These are phyloP conservation scores for Chrysogorgia sp. DNA, from an alignment of 92 coral and sea anemone genomes.

Conservation along the genomic window DNA sequence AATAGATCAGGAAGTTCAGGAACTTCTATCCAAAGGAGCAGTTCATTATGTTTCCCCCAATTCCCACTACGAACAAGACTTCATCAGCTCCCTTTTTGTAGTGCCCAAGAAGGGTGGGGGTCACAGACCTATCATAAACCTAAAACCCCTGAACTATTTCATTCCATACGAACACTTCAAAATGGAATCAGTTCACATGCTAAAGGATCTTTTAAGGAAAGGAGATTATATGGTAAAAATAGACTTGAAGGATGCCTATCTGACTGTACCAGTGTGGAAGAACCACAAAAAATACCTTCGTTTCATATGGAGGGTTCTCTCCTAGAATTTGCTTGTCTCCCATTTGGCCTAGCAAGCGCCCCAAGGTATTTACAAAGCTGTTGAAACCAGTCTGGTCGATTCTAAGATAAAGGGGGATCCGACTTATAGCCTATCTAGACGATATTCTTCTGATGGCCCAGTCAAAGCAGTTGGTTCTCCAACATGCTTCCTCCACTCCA, in stretches of 20 bases:
- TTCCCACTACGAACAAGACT: too few relatives aligned
- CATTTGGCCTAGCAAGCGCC: not conserved
- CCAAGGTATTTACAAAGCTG: conserved; percentile 11
- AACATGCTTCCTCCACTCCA: not conserved
- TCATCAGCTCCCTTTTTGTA: conserved; percentile 2
- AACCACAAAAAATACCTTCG: conserved; percentile 1
- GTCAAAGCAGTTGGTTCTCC: not conserved
- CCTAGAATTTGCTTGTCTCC: not conserved
- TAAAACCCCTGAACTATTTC: conserved; percentile 1
- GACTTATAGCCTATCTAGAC: not conserved
- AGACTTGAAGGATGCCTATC: conserved; percentile 6
- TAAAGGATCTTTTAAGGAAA: not conserved
- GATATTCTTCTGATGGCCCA: conserved; percentile 7
- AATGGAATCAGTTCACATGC: not conserved
- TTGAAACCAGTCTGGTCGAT: not conserved
- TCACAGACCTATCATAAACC: not conserved
- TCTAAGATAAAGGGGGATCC: not conserved
- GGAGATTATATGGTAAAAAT: not conserved
- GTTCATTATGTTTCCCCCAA: conserved; percentile 64
- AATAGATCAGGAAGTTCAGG: conserved; percentile 67
- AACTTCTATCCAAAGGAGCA: conserved; percentile 58
- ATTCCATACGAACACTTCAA: not conserved
- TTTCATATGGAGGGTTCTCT: not conserved
- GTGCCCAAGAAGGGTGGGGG: conserved; percentile 9
- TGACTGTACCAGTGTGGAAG: not conserved